Base-by-base conservation (phyloP, 2,113 vertebrate genomes). In the Vireo altiloquus region DNA sequence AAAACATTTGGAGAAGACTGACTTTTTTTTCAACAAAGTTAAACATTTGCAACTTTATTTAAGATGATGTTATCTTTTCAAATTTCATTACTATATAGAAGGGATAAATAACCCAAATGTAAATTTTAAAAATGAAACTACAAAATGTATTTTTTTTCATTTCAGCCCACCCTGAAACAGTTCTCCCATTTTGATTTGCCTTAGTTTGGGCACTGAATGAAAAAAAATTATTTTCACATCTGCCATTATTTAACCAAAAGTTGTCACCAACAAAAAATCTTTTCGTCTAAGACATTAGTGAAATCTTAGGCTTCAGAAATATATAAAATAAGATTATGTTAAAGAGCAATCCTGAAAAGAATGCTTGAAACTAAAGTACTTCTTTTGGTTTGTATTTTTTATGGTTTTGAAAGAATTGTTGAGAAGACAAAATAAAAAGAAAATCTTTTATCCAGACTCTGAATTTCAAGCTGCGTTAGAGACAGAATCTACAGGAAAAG, bases 1-100 rank as follows among this genome's bases (percentile, higher is more conserved):
- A 66, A 79, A 87, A 68, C 6, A 49, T 60, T 79, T 84, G 61
- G 35, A 82, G 44, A 94, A 13, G 18, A 49, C 27, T 82, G 52
- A 39, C 6, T 9, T 74, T 14, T 63, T 63, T 80, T 83, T 39
- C 39, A 82, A 54, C 5, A 13, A 75, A 84, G 21, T 71, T 63
- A 71, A 75, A 56, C 7, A 35, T 59, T 78, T 56, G 10, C 23
- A 74, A 19, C 81, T 87, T 75, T 84, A 70, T 66, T 75, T 7
- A 31, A 70, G 52, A 20, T 7, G 4, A 52, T 0, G 0, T 59
- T 66, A 31, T 44, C 1, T 52, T 93, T 84, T 87, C 15, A 84
- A 39, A 66, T 54, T 59, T 69, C 3, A 52, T 68, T 91, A n/a
- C 33, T 39, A 15, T 44, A 54, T 21, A 44, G 16, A 46, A 78